Base-by-base conservation (phyloP, 2,888 invertebrate genomes). In the Ptychoptera albimana region DNA sequence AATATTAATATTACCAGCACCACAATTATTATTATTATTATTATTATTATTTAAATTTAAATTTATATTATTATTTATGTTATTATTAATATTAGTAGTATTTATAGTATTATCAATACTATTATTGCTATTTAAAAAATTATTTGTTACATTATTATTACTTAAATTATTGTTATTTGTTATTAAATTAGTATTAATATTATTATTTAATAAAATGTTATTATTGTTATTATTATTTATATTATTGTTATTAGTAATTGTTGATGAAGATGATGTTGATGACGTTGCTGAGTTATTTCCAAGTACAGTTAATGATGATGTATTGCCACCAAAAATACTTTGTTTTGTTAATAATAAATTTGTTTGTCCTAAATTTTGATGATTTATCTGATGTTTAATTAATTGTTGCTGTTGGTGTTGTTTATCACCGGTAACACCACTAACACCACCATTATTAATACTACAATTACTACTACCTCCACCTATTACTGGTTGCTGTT, bases 321-420 rank as follows among this genome's bases (percentile, higher is more conserved):
- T n/a, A 36, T 36, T 32, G 39, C 15, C 35, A 41, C 23, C 23
- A 23, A 23, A 3, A 23, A 23, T 7, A 23, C 23, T 23, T 23
- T 23, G 23, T 47, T 66, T 68, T 57, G 68, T 68, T 62, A 64
- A 23, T 23, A 23, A 23, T 23, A 23, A 23, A 23, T 23, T 23
- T 23, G 23, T 23, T 23, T 23, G 23, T 23, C 23, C 23, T 23
- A 23, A 23, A 23, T 23, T 23, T 23, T 23, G 23, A 23, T n/a
- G n/a, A n/a, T n/a, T n/a, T n/a, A n/a, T n/a, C n/a, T n/a, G n/a
- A n/a, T n/a, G n/a, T n/a, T 23, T 23, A 23, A 23, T 23, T 23
- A 23, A 23, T 23, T 23, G 23, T 23, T 23, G 23, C 23, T 23
- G 3, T 5, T 23, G n/a, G n/a, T n/a, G n/a, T n/a, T n/a, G n/a